Base-by-base conservation (phyloP, 2,888 invertebrate species). In the Theretra japonica region DNA sequence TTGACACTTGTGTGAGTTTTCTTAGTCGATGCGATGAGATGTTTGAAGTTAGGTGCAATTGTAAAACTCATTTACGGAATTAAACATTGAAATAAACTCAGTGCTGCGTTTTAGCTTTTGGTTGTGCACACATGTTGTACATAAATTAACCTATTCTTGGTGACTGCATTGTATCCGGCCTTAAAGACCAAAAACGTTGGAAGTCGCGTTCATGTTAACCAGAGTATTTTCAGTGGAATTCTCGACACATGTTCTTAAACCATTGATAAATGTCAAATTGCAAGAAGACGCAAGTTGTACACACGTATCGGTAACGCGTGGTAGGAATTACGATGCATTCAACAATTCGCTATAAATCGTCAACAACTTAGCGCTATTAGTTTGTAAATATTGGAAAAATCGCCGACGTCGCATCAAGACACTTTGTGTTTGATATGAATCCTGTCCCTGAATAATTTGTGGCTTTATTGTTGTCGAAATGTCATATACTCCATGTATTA, bases 281-380 rank as follows among this genome's bases (percentile, higher is more conserved):
- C 0, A 19, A 59, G 17, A 28, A 30, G 30, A 60, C 41, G n/a
- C 28, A 28, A 48, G 23, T 65, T 65, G 21, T 41, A 65, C 65
- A 65, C 65, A 65, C 41, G 41, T 53, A 53, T 53, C 65, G 17
- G 5, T 23, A 15, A 62, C 65, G 80, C 82, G 81, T 82, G 83
- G 80, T 75, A 74, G 70, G 72, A 75, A 75, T 62, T 70, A 70
- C 50, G 19, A 77, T 77, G 71, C 76, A 70, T 77, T 79, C 75
- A 88, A 87, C 85, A 86, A 83, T 79, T 80, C 77, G 79, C 80
- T 83, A 82, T 79, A 82, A 83, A 81, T 77, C 75, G 75, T 83
- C 80, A 88, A 89, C 88, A 87, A 83, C 81, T 85, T 86, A 86
- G 70, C 70, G 76, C 79, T 85, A 84, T 72, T 75, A 71, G 72